Percentiles rank a stretch among this genome's conserved stretches.
These are phyloP conservation scores for Spizaetus ornatus DNA, from an alignment of 2,113 vertebrate genomes.

Conservation along the genomic window DNA sequence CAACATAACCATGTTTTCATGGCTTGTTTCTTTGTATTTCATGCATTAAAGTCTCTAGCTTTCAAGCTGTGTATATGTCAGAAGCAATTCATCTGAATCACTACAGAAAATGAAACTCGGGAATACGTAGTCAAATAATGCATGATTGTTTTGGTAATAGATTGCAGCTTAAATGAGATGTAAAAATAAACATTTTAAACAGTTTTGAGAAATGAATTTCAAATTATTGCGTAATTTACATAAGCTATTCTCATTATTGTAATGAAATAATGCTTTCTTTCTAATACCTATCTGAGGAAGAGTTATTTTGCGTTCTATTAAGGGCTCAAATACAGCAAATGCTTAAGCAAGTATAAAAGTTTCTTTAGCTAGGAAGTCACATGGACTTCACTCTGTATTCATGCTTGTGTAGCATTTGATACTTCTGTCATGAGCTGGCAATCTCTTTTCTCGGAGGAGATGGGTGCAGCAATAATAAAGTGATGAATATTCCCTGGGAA, in stretches of 20 bases:
- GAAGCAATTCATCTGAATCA: neutral
- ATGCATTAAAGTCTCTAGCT: neutral
- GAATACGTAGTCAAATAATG: neutral
- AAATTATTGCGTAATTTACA: neutral
- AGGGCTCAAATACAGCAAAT: neutral
- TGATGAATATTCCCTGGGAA: neutral
- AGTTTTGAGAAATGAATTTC: neutral
- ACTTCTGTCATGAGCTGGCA: neutral
- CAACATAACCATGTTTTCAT: fast-evolving
- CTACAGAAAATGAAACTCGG: neutral
- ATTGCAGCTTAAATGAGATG: neutral
- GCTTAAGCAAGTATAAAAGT: neutral
- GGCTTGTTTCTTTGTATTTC: neutral
- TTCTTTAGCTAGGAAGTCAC: neutral
- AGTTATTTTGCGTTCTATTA: neutral
- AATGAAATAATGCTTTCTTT: neutral
- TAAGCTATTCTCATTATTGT: neutral
- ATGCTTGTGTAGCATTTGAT: neutral
- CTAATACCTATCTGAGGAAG: neutral
- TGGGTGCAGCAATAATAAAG: fast-evolving
- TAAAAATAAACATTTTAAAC: neutral
- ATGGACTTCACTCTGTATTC: neutral
- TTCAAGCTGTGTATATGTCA: neutral
- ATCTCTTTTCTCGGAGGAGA: neutral
- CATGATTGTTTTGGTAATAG: neutral